These are phyloP conservation scores for Caenorhabditis imperialis DNA, from an alignment of 2,888 invertebrate species.

Conservation along the genomic window DNA sequence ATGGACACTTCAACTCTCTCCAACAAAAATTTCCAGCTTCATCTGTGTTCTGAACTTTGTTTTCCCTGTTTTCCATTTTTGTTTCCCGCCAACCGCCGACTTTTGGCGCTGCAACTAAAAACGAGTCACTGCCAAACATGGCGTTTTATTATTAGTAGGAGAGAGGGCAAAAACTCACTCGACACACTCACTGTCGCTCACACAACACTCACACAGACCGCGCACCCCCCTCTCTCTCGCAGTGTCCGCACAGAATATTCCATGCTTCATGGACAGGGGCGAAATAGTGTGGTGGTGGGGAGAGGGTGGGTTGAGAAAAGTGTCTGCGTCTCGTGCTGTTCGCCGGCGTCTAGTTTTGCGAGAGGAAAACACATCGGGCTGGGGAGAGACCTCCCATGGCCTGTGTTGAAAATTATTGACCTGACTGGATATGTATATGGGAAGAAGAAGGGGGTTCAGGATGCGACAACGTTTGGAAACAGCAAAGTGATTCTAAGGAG, in stretches of 20 bases:
- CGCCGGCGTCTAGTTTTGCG: background rate
- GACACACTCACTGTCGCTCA: too few relatives aligned
- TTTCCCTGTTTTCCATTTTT: background rate
- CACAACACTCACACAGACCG: conserved; percentile 24
- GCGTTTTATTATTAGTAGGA: conserved; percentile 22
- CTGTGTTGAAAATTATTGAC: conserved; percentile 41
- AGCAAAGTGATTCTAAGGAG: too few relatives aligned
- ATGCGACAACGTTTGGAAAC: too few relatives aligned
- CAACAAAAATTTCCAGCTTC: too few relatives aligned
- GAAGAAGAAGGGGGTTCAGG: conserved; percentile 17
- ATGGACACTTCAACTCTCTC: too few relatives aligned
- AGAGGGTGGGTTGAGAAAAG: too few relatives aligned
- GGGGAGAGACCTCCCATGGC: conserved; percentile 4
- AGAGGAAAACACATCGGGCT: background rate
- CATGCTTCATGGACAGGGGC: conserved; percentile 36
- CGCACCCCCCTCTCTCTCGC: conserved; percentile 11
- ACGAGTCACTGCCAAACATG: conserved; percentile 1
- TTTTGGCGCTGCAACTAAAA: too few relatives aligned
- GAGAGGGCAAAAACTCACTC: background rate
- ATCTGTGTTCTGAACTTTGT: conserved; percentile 27
- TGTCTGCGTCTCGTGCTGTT: conserved; percentile 28
- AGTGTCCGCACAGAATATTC: conserved; percentile 40
- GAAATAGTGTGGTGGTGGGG: too few relatives aligned
- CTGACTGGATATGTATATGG: conserved; percentile 29
- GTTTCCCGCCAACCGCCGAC: background rate